Base-by-base conservation (phyloP, 2,888 invertebrate species). In the Metacarcinus magister region DNA sequence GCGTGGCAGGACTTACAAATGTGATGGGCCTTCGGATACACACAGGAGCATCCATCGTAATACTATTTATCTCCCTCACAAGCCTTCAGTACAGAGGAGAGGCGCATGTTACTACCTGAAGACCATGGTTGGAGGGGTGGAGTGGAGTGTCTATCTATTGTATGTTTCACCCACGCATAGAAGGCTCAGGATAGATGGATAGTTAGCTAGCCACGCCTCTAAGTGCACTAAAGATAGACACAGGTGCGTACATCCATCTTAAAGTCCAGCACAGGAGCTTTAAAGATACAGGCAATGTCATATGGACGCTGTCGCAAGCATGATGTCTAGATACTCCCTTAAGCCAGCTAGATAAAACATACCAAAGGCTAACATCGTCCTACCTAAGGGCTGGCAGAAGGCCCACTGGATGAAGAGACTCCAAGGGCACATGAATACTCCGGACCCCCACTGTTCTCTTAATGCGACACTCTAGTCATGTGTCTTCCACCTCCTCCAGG, bases 1-100 rank as follows among this genome's bases (percentile, higher is more conserved):
- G 67, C 67, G 67, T 67, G 67, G n/a, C n/a, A 67, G 19, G 67
- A 67, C 67, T 67, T 67, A 67, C 67, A 67, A 23, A 67, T 67
- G 67, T 82, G 82, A 82, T 28, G 32, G 8, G 82, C 28, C 82
- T 82, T 23, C 5, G 82, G 32, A 32, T 82, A 82, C 13, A 5
- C 82, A 82, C 82, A 4, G 13, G 10, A 8, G 82, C 4, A 32
- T 13, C 5, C 54, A 13, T 67, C 10, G 32, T 28, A 82, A 82
- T 82, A 32, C 32, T 32, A 32, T 82, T 8, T 32, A 32, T 28
- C 82, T 32, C 8, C 82, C 28, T 32, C 82, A 4, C 82, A 28
- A 82, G 67, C 23, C 67, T 23, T 67, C 67, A 16, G 67, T 16
- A 67, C 48, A 67, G 67, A 67, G 67, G 67, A 54, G 54, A 16